These are phyloP conservation scores for pig (Sus scrofa) DNA, from an alignment of 2,113 vertebrate species.

Conservation along the genomic window DNA sequence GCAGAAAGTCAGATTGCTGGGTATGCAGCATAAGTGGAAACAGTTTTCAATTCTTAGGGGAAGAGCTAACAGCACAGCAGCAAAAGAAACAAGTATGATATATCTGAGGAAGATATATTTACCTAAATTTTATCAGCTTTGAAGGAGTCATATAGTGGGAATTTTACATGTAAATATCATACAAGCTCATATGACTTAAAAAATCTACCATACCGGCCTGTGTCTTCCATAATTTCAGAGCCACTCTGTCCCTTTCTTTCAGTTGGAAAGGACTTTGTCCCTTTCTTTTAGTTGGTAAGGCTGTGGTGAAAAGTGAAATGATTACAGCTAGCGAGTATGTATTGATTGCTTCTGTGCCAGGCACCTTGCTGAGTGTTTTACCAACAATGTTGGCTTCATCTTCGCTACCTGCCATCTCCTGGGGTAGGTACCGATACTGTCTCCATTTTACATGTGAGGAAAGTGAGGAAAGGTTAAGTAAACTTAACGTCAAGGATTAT, in stretches of 20 bases:
- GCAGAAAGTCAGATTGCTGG: neutral
- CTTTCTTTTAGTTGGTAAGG: neutral
- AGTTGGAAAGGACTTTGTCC: neutral
- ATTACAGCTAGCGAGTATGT: neutral
- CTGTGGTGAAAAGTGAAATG: neutral
- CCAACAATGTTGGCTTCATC: neutral
- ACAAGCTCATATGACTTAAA: neutral
- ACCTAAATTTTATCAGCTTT: neutral
- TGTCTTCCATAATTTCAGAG: neutral
- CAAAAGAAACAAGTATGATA: neutral
- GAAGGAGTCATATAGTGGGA: neutral
- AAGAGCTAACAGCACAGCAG: neutral
- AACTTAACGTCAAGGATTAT: neutral
- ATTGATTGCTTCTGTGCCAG: neutral
- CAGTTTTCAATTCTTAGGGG: neutral
- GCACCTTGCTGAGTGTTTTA: neutral
- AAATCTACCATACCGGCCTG: neutral
- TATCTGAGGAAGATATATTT: neutral
- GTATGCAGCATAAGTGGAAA: neutral
- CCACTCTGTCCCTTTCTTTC: neutral
- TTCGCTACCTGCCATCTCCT: neutral
- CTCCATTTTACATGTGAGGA: neutral
- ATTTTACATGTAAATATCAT: neutral
- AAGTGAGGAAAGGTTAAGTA: neutral
- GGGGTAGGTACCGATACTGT: neutral